Percentiles rank a stretch among this genome's conserved stretches.
phyloP scores from a whole-genome alignment of 2,888 invertebrate genomes.

The Lathronympha strigana region DNA sequence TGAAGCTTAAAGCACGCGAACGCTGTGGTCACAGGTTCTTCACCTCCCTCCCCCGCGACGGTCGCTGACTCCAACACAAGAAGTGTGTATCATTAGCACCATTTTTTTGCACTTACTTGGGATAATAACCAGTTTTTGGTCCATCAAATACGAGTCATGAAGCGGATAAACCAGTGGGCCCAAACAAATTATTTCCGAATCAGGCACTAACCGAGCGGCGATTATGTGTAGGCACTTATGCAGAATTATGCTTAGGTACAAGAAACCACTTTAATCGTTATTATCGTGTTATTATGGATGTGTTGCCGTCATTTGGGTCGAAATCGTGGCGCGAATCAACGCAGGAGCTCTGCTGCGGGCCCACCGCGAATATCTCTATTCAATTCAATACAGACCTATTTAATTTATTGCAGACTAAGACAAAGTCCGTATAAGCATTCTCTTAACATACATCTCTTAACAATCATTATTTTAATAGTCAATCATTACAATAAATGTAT shows the following conservation, averaged over 20 bases:
- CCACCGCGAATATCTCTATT: too few relatives aligned
- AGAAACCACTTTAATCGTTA: conserved; percentile 17
- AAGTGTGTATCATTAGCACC: conserved; percentile 10
- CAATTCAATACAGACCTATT: too few relatives aligned
- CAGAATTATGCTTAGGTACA: conserved; percentile 13
- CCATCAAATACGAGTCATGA: conserved; percentile 7
- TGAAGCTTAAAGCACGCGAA: too few relatives aligned
- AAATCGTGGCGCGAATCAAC: conserved; percentile 1
- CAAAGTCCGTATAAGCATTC: too few relatives aligned
- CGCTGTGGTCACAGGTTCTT: too few relatives aligned
- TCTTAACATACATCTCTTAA: too few relatives aligned
- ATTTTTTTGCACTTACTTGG: not conserved
- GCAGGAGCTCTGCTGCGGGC: not conserved
- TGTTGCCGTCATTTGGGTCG: conserved; percentile 17
- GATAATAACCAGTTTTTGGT: not conserved
- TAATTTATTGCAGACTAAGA: too few relatives aligned
- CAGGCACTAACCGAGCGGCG: conserved; percentile 1
- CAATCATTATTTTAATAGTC: too few relatives aligned
- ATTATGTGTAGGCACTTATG: conserved; percentile 13
- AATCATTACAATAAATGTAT: too few relatives aligned
- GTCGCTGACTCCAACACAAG: conserved; percentile 12
- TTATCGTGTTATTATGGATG: conserved; percentile 23
- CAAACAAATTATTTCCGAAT: conserved; percentile 16
- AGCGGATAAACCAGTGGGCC: not conserved
- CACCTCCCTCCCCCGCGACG: not conserved